Evolutionary conservation across 2,113 vertebrate genomes (phyloP).

Genomic region (Halichoerus grypus): DNA sequence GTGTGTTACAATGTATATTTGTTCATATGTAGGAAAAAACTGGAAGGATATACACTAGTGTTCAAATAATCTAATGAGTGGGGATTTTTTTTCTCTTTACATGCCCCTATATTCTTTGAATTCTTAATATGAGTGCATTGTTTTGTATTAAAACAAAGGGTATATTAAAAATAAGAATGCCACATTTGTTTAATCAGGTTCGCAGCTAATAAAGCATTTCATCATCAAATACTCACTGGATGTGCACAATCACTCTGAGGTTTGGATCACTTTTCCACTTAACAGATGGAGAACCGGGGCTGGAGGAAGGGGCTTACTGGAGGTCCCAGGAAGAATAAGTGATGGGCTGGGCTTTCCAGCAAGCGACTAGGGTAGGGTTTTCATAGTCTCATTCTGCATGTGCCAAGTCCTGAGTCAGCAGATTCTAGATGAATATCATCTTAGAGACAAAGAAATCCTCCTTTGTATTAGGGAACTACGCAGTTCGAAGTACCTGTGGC

Average conservation of each 20-base stretch:
- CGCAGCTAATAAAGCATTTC: background rate
- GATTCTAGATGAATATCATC: background rate
- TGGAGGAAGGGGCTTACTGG: background rate
- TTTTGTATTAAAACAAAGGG: background rate
- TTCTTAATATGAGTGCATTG: background rate
- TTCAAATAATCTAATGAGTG: background rate
- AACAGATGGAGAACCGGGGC: background rate
- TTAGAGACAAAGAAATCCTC: background rate
- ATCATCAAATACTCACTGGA: background rate
- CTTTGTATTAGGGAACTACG: background rate
- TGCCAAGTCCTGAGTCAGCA: background rate
- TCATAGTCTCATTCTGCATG: background rate
- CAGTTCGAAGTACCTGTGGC: background rate
- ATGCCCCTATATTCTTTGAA: background rate
- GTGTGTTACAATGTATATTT: background rate
- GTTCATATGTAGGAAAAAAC: background rate
- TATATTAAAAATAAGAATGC: constrained; percentile 9
- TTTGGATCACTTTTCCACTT: background rate
- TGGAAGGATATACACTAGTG: background rate
- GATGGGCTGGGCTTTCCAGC: background rate
- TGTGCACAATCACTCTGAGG: background rate
- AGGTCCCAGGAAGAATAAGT: background rate
- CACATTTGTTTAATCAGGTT: background rate
- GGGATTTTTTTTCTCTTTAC: background rate
- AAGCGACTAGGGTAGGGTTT: background rate